phyloP scores from a whole-genome alignment of 2,888 invertebrate genomes.

The Harpalus rubripes region DNA sequence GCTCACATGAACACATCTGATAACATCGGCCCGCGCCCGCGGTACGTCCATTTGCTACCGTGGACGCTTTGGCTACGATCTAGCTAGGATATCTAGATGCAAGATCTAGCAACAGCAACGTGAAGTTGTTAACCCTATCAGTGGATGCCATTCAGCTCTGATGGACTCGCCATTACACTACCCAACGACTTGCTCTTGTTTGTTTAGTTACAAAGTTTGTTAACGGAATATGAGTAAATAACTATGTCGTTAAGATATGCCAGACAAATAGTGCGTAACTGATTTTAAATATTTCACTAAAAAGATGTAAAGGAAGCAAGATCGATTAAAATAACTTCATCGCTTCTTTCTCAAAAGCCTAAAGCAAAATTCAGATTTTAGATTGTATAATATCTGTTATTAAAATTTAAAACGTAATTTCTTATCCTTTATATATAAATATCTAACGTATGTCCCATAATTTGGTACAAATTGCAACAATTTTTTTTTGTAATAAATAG shows the following conservation, averaged over 20 bases:
- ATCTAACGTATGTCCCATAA: no score
- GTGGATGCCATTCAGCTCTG: slow-evolving; percentile 26
- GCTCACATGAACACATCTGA: slow-evolving; percentile 59
- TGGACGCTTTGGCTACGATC: slow-evolving; percentile 12
- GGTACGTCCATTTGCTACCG: slow-evolving; percentile 54
- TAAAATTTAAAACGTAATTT: no score
- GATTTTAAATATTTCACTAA: not conserved
- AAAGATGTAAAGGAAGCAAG: not conserved
- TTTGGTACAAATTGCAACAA: no score
- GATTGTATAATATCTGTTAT: not conserved
- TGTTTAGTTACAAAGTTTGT: not conserved
- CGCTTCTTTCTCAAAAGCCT: not conserved
- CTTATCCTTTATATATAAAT: no score
- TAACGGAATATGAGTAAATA: not conserved
- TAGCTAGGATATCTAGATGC: not conserved
- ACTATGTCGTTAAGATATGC: not conserved
- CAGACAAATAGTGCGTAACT: not conserved
- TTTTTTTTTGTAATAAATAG: no score
- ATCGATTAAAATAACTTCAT: not conserved
- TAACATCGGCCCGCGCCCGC: slow-evolving; percentile 57
- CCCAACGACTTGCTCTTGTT: not conserved
- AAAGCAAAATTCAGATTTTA: not conserved
- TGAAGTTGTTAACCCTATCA: slow-evolving; percentile 29
- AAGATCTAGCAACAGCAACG: slow-evolving; percentile 13
- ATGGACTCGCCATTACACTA: slow-evolving; percentile 9